phyloP scores from a whole-genome alignment of 2,113 vertebrate species.

The Oncorhynchus kisutch region DNA sequence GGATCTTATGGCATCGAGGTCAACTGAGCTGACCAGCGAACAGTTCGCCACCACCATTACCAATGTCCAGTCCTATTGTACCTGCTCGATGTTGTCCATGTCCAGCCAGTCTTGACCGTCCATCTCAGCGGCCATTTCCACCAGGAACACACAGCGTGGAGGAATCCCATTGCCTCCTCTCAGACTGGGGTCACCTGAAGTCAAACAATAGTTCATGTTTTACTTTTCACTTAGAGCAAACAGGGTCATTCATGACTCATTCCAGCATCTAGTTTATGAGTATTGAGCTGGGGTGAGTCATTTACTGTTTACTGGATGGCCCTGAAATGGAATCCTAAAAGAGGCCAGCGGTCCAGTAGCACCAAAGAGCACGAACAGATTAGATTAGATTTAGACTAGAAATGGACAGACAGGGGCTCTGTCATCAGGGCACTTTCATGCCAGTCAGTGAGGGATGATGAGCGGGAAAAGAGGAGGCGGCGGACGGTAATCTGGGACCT shows the following conservation, averaged over 20 bases:
- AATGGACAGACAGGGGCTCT: too few relatives aligned
- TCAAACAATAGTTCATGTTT: not conserved
- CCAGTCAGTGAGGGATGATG: not conserved
- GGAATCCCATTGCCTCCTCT: slow-evolving; percentile 94
- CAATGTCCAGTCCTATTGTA: not conserved
- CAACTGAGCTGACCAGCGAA: not conserved
- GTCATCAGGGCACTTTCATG: too few relatives aligned
- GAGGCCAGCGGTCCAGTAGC: too few relatives aligned
- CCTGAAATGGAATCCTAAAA: too few relatives aligned
- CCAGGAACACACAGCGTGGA: slow-evolving; percentile 90
- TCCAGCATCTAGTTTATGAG: too few relatives aligned
- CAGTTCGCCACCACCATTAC: not conserved
- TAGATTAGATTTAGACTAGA: too few relatives aligned
- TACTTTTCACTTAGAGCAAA: too few relatives aligned
- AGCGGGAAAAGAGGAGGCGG: too few relatives aligned
- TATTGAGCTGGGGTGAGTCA: too few relatives aligned
- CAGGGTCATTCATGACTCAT: too few relatives aligned
- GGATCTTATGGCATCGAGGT: not conserved
- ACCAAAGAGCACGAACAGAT: too few relatives aligned
- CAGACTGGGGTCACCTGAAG: slow-evolving; percentile 88
- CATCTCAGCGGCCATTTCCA: slow-evolving; percentile 90
- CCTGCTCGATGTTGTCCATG: slow-evolving; percentile 88
- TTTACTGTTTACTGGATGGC: too few relatives aligned
- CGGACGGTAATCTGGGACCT: not conserved
- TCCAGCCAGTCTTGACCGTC: slow-evolving; percentile 98